Conservation (phyloP, 2,888 invertebrate species). For the Polyommatus iphigenia region DNA sequence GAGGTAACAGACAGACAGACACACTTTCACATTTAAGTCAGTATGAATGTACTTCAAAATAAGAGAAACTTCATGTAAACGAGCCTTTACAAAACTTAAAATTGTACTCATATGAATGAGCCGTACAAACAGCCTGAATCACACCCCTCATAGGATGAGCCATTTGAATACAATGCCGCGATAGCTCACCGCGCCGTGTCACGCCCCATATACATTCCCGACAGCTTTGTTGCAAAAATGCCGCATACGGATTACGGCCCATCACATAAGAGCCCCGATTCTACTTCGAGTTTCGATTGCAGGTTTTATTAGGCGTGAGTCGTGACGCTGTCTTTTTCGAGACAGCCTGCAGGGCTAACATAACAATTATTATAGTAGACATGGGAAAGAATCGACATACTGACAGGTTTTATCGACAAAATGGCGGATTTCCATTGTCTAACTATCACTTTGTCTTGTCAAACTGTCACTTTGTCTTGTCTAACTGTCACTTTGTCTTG, state of each 20-base stretch:
- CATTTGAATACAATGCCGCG: constrained; percentile 78
- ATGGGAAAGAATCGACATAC: no score
- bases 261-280: not conserved
- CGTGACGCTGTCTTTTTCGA: no score
- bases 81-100: not conserved
- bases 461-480: no score
- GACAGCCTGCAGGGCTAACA: no score
- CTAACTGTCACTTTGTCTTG: no score
- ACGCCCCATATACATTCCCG: constrained; percentile 51
- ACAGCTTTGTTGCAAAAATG: constrained; percentile 45
- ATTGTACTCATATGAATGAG: not conserved
- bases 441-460: no score
- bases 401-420: no score
- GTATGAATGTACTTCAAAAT: not conserved
- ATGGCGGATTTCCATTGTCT: no score
- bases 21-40: no score
- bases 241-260: not conserved
- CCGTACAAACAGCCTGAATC: constrained; percentile 34
- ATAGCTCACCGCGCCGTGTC: constrained; percentile 76
- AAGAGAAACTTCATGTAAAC: not conserved
- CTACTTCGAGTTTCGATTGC: not conserved
- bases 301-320: no score
- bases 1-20: no score
- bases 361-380: no score
- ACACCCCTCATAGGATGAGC: constrained; percentile 47